Evolutionary conservation across 2,888 invertebrate genomes (phyloP).

Genomic region (Thyatira batis): DNA sequence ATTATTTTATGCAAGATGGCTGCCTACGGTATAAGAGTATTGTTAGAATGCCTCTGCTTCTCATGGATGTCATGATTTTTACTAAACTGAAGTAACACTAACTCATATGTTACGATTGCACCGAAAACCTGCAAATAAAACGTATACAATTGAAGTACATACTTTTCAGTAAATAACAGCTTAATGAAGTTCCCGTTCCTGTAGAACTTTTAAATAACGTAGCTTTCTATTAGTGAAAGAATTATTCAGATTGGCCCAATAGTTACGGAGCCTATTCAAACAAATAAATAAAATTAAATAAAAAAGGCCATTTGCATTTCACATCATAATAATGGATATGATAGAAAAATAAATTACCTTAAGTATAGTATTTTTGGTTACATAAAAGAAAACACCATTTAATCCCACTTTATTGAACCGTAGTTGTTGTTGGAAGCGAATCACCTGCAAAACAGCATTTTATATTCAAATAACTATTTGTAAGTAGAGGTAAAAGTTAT

Average conservation of each 20-base stretch:
- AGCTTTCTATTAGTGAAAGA: too few species aligned
- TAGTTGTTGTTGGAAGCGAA: constrained; percentile 44
- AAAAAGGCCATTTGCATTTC: too few species aligned
- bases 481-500: too few species aligned
- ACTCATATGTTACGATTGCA: constrained; percentile 45
- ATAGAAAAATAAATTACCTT: constrained; percentile 38
- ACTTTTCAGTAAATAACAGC: too few species aligned
- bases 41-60: background rate
- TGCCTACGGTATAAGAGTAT: background rate
- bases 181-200: too few species aligned
- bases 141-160: background rate
- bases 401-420: constrained; percentile 36
- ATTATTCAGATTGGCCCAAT: too few species aligned
- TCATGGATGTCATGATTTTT: background rate
- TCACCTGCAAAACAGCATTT: constrained; percentile 29
- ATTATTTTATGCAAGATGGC: too few species aligned
- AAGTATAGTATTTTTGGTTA: constrained; percentile 39
- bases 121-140: constrained; percentile 39
- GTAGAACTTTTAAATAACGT: too few species aligned
- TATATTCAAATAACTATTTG: background rate
- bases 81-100: constrained; percentile 44
- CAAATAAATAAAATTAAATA: too few species aligned
- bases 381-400: constrained; percentile 41
- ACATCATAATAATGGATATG: too few species aligned
- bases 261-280: too few species aligned